Evolutionary conservation across 2,113 vertebrate genomes (phyloP).

Genomic region (Sturnira hondurensis): DNA sequence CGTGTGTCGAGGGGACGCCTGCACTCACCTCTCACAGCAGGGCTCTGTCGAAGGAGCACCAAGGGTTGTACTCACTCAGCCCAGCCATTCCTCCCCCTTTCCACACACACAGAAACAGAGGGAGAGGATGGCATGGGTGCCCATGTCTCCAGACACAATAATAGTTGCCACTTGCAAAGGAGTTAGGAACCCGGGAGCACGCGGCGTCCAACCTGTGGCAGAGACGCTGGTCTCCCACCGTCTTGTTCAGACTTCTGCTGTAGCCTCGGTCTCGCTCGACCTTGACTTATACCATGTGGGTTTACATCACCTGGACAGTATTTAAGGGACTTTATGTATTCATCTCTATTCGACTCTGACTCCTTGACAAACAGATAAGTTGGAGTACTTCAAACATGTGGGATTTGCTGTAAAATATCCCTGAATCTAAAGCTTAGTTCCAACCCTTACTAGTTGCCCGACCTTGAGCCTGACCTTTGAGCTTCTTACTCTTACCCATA

Average conservation of each 20-base stretch:
- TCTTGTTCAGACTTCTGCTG: background rate
- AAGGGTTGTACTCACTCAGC: background rate
- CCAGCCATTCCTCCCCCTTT: background rate
- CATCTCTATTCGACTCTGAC: background rate
- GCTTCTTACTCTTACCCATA: background rate
- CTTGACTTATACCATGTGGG: rapidly evolving
- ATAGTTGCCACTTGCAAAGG: background rate
- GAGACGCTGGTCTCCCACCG: too few relatives aligned
- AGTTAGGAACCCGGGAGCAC: background rate
- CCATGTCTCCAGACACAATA: background rate
- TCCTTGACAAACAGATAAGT: background rate
- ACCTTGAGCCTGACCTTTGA: background rate
- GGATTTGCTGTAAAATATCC: background rate
- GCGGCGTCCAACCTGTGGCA: background rate
- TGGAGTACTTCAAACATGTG: background rate
- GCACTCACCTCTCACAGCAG: background rate
- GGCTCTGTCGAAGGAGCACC: background rate
- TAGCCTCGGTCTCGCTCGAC: rapidly evolving
- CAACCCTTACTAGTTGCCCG: background rate
- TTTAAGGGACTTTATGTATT: background rate
- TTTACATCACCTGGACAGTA: background rate
- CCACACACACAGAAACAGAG: too few relatives aligned
- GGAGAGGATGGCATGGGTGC: too few relatives aligned
- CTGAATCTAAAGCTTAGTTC: background rate
- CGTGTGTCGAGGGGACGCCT: too few relatives aligned